phyloP scores from a whole-genome alignment of 2,113 vertebrate species.

The Vulpes vulpes region DNA sequence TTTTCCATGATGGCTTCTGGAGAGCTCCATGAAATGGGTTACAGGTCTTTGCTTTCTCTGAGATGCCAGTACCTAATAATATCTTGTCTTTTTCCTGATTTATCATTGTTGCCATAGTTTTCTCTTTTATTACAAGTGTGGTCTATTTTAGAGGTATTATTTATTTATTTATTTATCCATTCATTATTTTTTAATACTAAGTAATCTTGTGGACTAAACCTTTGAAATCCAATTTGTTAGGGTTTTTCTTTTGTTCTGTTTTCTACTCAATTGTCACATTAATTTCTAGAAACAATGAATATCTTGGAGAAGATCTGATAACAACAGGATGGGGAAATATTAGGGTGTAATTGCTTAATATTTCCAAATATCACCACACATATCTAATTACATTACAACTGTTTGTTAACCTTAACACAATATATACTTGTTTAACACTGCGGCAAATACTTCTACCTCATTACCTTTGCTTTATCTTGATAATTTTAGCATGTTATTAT shows the following conservation, averaged over 20 bases:
- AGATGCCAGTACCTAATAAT: not conserved
- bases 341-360: not conserved
- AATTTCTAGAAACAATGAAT: not conserved
- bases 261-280: not conserved
- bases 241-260: not conserved
- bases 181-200: not conserved
- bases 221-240: not conserved
- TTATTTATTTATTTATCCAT: not conserved
- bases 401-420: not conserved
- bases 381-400: not conserved
- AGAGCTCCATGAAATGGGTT: not conserved
- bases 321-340: not conserved
- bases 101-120: not conserved
- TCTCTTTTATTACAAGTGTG: not conserved
- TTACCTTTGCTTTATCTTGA: not conserved
- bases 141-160: not conserved
- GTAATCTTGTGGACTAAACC: not conserved
- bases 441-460: not conserved
- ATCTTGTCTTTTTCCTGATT: not conserved
- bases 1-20: not conserved
- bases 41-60: not conserved
- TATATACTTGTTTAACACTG: not conserved
- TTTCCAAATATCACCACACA: not conserved
- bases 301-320: not conserved
- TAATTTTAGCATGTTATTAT: not conserved